Conservation (phyloP, 2,888 invertebrate genomes). For the Sicus ferrugineus region DNA sequence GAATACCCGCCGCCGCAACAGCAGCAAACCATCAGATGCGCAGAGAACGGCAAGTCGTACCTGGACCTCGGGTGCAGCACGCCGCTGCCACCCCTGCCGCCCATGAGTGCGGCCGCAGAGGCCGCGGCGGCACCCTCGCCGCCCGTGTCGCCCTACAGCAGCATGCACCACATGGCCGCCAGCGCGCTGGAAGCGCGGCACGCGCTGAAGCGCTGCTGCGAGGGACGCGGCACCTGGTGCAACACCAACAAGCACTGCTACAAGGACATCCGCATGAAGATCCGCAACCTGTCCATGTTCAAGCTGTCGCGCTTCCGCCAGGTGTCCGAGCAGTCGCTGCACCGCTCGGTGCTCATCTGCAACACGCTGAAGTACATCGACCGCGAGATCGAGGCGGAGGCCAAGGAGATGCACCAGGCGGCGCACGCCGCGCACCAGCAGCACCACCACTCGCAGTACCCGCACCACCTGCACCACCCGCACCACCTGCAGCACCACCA, state of each 20-base stretch:
- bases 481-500: constrained; percentile 50
- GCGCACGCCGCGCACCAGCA: constrained; percentile 57
- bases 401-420: constrained; percentile 64
- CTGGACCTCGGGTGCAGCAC: constrained; percentile 80
- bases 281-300: constrained; percentile 90
- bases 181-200: constrained; percentile 56
- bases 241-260: constrained; percentile 80
- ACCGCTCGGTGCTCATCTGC: constrained; percentile 91
- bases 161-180: constrained; percentile 35
- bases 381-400: constrained; percentile 83
- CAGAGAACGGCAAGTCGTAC: constrained; percentile 90
- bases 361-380: constrained; percentile 90
- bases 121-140: constrained; percentile 38
- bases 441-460: constrained; percentile 54
- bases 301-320: constrained; percentile 88
- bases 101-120: not conserved
- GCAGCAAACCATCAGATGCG: constrained; percentile 85
- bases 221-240: constrained; percentile 79
- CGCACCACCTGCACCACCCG: constrained; percentile 50
- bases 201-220: constrained; percentile 70
- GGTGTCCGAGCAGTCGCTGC: constrained; percentile 86
- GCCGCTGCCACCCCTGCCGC: constrained; percentile 57
- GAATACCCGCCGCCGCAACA: constrained; percentile 67
- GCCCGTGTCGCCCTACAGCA: constrained; percentile 39
- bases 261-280: constrained; percentile 84